Percentiles rank a stretch among this genome's conserved stretches.
phyloP scores from a whole-genome alignment of 2,113 vertebrate species.

The Thalassarche chlororhynchos region DNA sequence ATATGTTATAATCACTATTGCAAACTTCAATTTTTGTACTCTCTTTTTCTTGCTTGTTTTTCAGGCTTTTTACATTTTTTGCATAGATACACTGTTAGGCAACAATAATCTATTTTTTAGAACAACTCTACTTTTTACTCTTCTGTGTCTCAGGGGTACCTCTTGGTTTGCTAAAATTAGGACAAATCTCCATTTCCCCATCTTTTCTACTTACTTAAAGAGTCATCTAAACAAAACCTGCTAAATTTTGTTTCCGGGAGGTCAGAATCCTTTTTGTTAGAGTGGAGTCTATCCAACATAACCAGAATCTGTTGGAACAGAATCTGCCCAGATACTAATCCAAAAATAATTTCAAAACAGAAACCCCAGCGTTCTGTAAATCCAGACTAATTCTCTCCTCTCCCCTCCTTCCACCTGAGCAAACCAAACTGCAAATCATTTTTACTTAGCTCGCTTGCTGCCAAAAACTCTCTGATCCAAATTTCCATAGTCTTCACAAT shows the following conservation, averaged over 20 bases:
- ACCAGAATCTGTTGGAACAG: neutral
- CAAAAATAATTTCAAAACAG: neutral
- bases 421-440: neutral
- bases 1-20: neutral
- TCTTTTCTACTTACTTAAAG: neutral
- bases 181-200: neutral
- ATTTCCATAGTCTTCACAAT: neutral
- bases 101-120: neutral
- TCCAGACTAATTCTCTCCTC: neutral
- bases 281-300: neutral
- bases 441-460: neutral
- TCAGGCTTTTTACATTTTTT: neutral
- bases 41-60: neutral
- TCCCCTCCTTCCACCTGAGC: neutral
- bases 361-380: neutral
- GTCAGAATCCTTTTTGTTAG: neutral
- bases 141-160: neutral
- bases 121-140: neutral
- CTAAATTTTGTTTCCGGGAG: neutral
- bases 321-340: neutral
- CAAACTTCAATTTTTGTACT: neutral
- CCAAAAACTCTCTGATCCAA: neutral
- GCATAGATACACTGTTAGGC: neutral
- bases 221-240: neutral
- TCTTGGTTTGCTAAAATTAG: neutral